Conservation (phyloP, 2,888 invertebrate genomes). For the Cerastis rubricosa region DNA sequence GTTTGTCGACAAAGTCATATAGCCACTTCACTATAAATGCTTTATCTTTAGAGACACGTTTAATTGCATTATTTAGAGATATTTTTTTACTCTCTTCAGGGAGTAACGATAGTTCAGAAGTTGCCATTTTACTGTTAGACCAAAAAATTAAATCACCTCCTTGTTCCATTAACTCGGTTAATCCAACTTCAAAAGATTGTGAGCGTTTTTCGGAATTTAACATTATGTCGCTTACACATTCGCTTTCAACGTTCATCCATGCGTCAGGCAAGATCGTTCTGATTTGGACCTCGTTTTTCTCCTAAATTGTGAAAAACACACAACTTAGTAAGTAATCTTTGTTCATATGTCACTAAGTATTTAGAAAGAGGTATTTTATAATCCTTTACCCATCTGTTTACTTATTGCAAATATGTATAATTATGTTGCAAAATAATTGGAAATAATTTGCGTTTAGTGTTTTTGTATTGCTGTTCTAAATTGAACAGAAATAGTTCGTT, state of each 20-base stretch:
- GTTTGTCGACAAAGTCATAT: conserved; percentile 72
- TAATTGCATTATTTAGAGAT: conserved; percentile 58
- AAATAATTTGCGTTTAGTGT: background rate
- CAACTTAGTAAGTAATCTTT: background rate
- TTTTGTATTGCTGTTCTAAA: background rate
- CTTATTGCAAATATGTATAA: background rate
- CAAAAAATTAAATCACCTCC: conserved; percentile 65
- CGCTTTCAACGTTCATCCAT: conserved; percentile 54
- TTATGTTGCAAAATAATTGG: background rate
- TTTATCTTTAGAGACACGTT: conserved; percentile 65
- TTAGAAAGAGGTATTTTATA: background rate
- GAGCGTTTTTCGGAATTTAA: background rate
- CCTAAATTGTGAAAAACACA: conserved; percentile 67
- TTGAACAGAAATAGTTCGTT: background rate
- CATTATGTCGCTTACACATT: conserved; percentile 12
- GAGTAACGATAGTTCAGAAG: conserved; percentile 74
- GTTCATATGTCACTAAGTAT: background rate
- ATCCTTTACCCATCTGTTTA: background rate
- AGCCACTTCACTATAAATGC: conserved; percentile 77
- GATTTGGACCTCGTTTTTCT: conserved; percentile 80
- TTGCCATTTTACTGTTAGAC: conserved; percentile 35
- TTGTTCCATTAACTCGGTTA: background rate
- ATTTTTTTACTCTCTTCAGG: conserved; percentile 73
- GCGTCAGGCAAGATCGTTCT: conserved; percentile 79
- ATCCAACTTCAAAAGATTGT: background rate